Conservation (phyloP, 2,113 vertebrate species). For the Tylochromis polylepis region DNA sequence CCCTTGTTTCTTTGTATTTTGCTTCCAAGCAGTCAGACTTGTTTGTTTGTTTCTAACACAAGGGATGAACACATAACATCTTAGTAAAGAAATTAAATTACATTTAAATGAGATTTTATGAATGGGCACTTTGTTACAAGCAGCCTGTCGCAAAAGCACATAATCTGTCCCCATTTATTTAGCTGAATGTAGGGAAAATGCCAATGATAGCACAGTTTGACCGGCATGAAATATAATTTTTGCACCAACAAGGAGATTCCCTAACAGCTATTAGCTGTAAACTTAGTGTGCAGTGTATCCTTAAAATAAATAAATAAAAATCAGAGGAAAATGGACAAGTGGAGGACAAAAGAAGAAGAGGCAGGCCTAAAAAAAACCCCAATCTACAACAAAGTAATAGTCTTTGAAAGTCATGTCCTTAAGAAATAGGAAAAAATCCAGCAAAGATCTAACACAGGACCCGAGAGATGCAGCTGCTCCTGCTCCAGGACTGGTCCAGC, state of each 20-base stretch:
- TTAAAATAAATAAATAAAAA: not conserved
- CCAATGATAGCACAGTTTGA: not conserved
- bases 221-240: not conserved
- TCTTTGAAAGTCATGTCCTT: not conserved
- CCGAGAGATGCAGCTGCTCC: not conserved
- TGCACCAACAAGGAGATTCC: not conserved
- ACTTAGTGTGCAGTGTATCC: not conserved
- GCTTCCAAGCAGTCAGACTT: not conserved
- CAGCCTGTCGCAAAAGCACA: not conserved
- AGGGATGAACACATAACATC: not conserved
- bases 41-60: not conserved
- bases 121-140: not conserved
- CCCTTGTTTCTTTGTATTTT: not conserved
- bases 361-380: not conserved
- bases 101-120: not conserved
- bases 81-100: not conserved
- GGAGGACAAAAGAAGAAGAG: not conserved
- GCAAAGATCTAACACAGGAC: not conserved
- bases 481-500: not conserved
- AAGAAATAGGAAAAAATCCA: not conserved
- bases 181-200: not conserved
- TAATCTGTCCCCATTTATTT: not conserved
- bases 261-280: not conserved
- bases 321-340: not conserved
- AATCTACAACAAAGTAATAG: not conserved